Percentiles rank a stretch among this genome's conserved stretches.
phyloP scores from a whole-genome alignment of 1,140 invertebrate genomes.

The Saccostrea glomerata region DNA sequence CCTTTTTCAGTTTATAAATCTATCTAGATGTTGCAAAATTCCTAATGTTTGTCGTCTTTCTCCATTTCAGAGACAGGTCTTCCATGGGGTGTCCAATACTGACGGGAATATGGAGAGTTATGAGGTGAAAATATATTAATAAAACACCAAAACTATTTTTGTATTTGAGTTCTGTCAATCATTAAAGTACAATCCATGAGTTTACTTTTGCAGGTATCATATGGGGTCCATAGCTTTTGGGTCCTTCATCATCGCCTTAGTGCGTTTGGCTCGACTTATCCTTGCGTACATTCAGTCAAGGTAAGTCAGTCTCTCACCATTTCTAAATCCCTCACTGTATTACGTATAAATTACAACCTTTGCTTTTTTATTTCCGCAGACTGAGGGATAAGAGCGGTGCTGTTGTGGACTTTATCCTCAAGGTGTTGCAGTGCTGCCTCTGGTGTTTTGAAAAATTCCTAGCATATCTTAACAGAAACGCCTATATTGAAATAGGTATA shows the following conservation, averaged over 20 bases:
- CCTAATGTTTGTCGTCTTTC: background rate
- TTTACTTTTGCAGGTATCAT: constrained; percentile 84
- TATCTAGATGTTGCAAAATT: background rate
- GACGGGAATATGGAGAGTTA: constrained; percentile 45
- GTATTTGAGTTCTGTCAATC: background rate
- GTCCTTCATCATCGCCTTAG: constrained; percentile 93
- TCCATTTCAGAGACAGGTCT: constrained; percentile 59
- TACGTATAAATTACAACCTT: background rate
- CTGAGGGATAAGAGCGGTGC: constrained; percentile 78
- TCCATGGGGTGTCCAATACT: constrained; percentile 60
- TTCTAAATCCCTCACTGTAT: background rate
- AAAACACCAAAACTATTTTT: background rate
- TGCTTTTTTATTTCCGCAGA: constrained; percentile 71
- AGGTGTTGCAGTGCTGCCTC: constrained; percentile 92
- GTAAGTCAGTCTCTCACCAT: constrained; percentile 34
- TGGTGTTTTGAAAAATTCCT: constrained; percentile 93
- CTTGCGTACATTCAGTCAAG: constrained; percentile 61
- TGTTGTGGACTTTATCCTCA: constrained; percentile 86
- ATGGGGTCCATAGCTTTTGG: constrained; percentile 96
- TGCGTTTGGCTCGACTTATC: constrained; percentile 80
- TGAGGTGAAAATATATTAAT: constrained; percentile 46
- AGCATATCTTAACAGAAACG: constrained; percentile 93
- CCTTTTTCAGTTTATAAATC: background rate
- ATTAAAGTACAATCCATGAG: background rate
- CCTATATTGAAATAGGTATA: constrained; percentile 92